Base-by-base conservation (phyloP, 2,113 vertebrate genomes). In the Sebastes schlegelii region DNA sequence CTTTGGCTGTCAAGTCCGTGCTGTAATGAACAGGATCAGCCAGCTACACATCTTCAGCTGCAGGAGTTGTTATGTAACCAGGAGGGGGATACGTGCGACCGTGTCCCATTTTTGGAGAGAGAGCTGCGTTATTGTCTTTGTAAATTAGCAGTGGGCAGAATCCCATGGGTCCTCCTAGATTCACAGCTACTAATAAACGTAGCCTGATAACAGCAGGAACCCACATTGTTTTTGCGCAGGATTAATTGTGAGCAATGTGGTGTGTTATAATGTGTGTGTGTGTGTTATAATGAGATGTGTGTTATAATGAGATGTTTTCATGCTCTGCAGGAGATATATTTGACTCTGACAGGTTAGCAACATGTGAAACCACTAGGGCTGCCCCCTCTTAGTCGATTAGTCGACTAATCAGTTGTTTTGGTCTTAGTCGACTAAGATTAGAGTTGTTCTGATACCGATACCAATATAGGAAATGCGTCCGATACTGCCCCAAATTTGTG, bases 31-130 rank as follows among this genome's bases (percentile, higher is more conserved):
- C 62, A 45, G 49, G 80, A 89, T 88, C 77, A 79, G 72, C 80
- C 62, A 63, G 73, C 79, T 74, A 46, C 63, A 62, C 40, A 74
- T 77, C 72, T 69, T 76, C 49, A 71, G 64, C 84, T 23, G 51
- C 68, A 80, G 66, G 1, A 83, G 55, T 26, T 57, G n/a, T 93
- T 91, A 85, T 68, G 72, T 83, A 92, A 87, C 81, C 13, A 60
- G 51, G n/a, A 65, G 57, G n/a, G 73, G 55, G 67, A 88, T 72
- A 46, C 4, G 40, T 78, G 57, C 45, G 9, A 68, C 16, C 0
- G 21, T 26, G 9, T 71, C 17, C n/a, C 40, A 58, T 61, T 90
- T 85, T 86, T 65, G 62, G 67, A 68, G 55, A 57, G 21, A 74
- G 48, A 40, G 60, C 21, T 68, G 75, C 77, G 70, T 76, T 21